Base-by-base conservation (phyloP, 2,113 vertebrate species). In the Macquaria australasica region DNA sequence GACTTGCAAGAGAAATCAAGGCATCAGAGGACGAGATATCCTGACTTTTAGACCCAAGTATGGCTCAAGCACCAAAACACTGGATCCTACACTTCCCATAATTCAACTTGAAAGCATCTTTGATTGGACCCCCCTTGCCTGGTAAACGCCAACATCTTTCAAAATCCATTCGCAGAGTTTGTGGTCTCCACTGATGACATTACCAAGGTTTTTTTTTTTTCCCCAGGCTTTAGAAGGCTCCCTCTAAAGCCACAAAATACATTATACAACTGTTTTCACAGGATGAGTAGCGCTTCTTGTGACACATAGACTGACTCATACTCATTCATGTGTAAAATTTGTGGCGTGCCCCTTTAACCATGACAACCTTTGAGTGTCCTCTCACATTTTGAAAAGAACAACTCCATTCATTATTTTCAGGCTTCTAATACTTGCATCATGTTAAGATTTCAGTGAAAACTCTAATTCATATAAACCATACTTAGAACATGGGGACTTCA, bases 231-330 rank as follows among this genome's bases (percentile, higher is more conserved):
- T 21, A 63, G 28, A 75, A 76, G 37, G 43, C 43, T 18, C 6
- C 41, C 21, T 48, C 23, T 8, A 45, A 23, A 25, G n/a, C 45
- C 67, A 14, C 21, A 43, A 9, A 64, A 2, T 21, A 58, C 7
- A 18, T 75, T 59, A 48, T 3, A 28, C 10, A 51, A 37, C 41
- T 23, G 25, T 39, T 50, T 45, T 6, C 37, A 67, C n/a, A 45
- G 64, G 43, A 23, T 34, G 56, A 51, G 31, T 28, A 20, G 3
- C 1, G 6, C 28, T 73, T 34, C n/a, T 64, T 3, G 0, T 73
- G 70, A 73, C 48, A 73, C 4, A 7, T 5, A 34, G 23, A 41
- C 34, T 62, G 80, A 76, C 55, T 76, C 55, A 60, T 60, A 59
- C 51, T 39, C 41, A 75, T 75, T 20, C 71, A 31, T 25, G 41